Evolutionary conservation across 2,113 vertebrate genomes (phyloP).

Genomic region (Pelecanus crispus): DNA sequence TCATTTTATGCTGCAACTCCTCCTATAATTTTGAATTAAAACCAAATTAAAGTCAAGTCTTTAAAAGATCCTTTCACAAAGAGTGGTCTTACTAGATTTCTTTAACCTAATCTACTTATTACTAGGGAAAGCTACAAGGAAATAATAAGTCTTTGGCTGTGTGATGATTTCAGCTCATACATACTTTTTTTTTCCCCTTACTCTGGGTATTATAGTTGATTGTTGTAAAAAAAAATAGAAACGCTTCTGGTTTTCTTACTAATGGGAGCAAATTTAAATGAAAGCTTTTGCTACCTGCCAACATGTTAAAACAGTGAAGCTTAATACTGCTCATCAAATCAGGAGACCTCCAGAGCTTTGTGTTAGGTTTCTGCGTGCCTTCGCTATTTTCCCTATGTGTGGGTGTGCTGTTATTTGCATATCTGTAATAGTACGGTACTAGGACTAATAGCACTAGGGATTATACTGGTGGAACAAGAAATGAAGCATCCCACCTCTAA

Average conservation of each 20-base stretch:
- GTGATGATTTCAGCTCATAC: not conserved
- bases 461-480: not conserved
- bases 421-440: not conserved
- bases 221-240: not conserved
- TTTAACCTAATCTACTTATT: not conserved
- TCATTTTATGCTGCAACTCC: not conserved
- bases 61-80: not conserved
- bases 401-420: not conserved
- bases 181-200: not conserved
- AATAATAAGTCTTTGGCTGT: not conserved
- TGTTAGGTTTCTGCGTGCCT: not conserved
- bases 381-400: not conserved
- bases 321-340: not conserved
- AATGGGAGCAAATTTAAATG: not conserved
- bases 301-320: not conserved
- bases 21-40: not conserved
- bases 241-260: not conserved
- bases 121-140: not conserved
- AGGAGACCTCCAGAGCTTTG: not conserved
- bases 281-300: not conserved
- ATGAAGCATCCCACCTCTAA: not conserved
- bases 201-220: not conserved
- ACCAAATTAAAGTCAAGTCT: not conserved
- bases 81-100: not conserved
- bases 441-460: not conserved